Evolutionary conservation across 2,113 vertebrate species (phyloP).

Genomic region (Anarhynchus alexandrinus): DNA sequence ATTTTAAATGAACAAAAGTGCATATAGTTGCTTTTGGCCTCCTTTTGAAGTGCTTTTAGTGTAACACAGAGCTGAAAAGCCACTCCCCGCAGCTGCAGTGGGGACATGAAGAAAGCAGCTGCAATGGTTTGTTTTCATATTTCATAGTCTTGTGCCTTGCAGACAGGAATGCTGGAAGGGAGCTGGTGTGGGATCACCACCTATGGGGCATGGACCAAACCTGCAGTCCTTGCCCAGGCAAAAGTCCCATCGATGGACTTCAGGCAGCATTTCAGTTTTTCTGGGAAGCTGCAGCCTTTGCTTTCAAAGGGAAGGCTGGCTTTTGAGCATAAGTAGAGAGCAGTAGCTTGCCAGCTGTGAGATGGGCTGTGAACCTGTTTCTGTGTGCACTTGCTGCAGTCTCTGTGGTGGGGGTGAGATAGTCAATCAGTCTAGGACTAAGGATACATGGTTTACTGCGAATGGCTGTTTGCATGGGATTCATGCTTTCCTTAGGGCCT

Average conservation of each 20-base stretch:
- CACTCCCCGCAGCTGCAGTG: constrained; percentile 66
- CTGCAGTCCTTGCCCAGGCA: not conserved
- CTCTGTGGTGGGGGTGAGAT: not conserved
- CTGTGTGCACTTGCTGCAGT: not conserved
- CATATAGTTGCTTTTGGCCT: constrained; percentile 29
- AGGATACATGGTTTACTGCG: not conserved
- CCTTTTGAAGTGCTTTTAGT: constrained; percentile 74
- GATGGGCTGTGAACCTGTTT: not conserved
- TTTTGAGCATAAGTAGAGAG: not conserved
- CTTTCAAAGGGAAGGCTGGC: not conserved
- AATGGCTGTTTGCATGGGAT: not conserved
- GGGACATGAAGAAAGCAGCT: constrained; percentile 61
- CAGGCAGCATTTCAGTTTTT: not conserved
- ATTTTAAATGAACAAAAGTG: constrained; percentile 61
- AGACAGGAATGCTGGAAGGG: constrained; percentile 12
- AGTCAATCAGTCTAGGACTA: not conserved
- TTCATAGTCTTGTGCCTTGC: not conserved
- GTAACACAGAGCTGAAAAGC: constrained; percentile 44
- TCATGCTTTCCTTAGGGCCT: not conserved
- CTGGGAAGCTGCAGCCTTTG: not conserved
- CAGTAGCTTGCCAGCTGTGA: not conserved
- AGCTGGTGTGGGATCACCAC: not conserved
- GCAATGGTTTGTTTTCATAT: constrained; percentile 58
- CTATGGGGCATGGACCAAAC: not conserved
- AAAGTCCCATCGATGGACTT: not conserved